A percentile compares a stretch with the other conserved stretches of the same genome.
Evolutionary conservation across 1,140 invertebrate genomes (phyloP).

Genomic region (Leptopilina clavipes): DNA sequence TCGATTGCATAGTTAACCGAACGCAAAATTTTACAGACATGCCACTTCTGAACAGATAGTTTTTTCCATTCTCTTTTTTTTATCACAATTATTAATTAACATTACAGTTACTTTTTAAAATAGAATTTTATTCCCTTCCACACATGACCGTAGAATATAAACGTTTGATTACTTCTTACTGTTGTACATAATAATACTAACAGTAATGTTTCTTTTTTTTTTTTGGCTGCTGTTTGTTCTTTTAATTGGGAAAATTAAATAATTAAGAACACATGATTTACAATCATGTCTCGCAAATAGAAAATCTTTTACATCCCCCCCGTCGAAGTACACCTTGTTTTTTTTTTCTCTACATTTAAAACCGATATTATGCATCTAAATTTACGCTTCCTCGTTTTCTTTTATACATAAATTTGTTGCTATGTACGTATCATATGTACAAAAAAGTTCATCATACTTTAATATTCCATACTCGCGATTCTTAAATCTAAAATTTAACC

Average conservation of each 20-base stretch:
- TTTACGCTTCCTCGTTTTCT: slow-evolving; percentile 3
- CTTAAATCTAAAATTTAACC: slow-evolving; percentile 32
- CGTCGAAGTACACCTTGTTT: slow-evolving; percentile 25
- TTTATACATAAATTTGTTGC: slow-evolving; percentile 34
- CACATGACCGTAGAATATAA: slow-evolving; percentile 4
- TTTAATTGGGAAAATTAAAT: slow-evolving; percentile 11
- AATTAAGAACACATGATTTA: background rate
- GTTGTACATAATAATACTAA: background rate
- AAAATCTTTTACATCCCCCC: slow-evolving; percentile 5
- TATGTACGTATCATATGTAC: slow-evolving; percentile 29
- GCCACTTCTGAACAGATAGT: background rate
- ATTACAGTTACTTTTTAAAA: slow-evolving; percentile 3
- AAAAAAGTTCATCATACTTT: slow-evolving; percentile 21
- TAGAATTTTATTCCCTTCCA: slow-evolving; percentile 27
- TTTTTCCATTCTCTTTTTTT: background rate
- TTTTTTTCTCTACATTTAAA: slow-evolving; percentile 25
- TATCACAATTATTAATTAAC: slow-evolving; percentile 9
- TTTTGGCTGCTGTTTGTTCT: slow-evolving; percentile 27
- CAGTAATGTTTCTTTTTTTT: slow-evolving; percentile 15
- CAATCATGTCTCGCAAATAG: background rate
- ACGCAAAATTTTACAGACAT: background rate
- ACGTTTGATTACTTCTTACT: background rate
- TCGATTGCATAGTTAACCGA: background rate
- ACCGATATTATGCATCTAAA: slow-evolving; percentile 34
- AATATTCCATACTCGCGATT: slow-evolving; percentile 19